Base-by-base conservation (phyloP, 2,797 vertebrate genomes). In the Anguilla megastoma region DNA sequence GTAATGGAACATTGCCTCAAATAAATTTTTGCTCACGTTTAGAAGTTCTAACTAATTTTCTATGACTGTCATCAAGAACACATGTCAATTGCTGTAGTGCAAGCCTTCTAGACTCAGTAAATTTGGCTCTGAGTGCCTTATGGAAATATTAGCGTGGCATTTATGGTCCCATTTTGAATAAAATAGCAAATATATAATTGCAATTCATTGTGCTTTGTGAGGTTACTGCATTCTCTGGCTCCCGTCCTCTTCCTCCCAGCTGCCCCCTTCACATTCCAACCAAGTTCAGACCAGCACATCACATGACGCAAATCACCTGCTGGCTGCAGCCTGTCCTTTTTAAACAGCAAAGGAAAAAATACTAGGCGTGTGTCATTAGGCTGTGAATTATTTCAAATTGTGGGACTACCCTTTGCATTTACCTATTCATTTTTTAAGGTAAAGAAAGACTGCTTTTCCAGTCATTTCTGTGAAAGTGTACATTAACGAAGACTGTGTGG, bases 241-340 rank as follows among this genome's bases (percentile, higher is more conserved):
- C 24, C 18, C n/a, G 3, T 54, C 50, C 36, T 16, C 91, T 91
- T 86, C 79, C 60, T 91, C 91, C 90, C 90, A 86, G 91, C 27
- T 88, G 87, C 87, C 90, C 90, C 89, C 30, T 90, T 93, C 90
- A 92, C 90, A 93, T 94, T 91, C 93, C 90, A 93, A 95, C 93
- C 84, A 93, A 87, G 79, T 91, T 89, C 90, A 85, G 91, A 93
- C 93, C 89, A 94, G 60, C 52, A 60, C 89, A 88, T 88, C 52
- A 88, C 88, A 91, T 89, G 89, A 87, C 89, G 86, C 18, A 91
- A 48, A 82, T 90, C 88, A 90, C 84, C 88, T 45, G 45, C 41
- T n/a, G 24, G 79, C 45, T 82, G 45, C 21, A 50, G 21, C 21
- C 45, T n/a, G 2, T 82, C 45, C 79, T 48, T 24, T 48, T 45